Percentiles rank a stretch among this genome's conserved stretches.
These are phyloP conservation scores for Caenorhabditis sp. DNA, from an alignment of 2,888 invertebrate species.

Conservation along the genomic window DNA sequence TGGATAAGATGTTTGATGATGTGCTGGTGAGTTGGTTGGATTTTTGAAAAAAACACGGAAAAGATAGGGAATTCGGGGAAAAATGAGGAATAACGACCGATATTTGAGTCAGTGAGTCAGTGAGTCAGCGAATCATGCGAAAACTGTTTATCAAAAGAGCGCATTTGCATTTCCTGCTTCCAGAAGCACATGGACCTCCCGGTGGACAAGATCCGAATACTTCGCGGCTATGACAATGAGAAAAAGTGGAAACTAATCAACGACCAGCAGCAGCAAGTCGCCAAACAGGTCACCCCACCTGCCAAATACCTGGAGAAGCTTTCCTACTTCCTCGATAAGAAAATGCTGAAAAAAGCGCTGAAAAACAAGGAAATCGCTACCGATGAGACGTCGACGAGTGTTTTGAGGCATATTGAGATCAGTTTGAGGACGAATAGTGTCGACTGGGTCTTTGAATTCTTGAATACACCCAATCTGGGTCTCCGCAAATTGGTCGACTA, in stretches of 20 bases:
- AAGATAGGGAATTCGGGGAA: too few relatives aligned
- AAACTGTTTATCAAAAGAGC: neutral
- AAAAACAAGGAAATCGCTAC: slow-evolving; percentile 81
- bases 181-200: slow-evolving; percentile 92
- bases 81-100: too few relatives aligned
- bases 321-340: slow-evolving; percentile 93
- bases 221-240: slow-evolving; percentile 95
- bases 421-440: slow-evolving; percentile 98
- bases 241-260: slow-evolving; percentile 99
- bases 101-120: too few relatives aligned
- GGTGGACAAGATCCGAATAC: slow-evolving; percentile 97
- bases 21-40: slow-evolving; percentile 71
- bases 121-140: too few relatives aligned
- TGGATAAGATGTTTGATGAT: slow-evolving; percentile 75
- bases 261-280: slow-evolving; percentile 85
- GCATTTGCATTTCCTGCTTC: slow-evolving; percentile 7
- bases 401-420: slow-evolving; percentile 97
- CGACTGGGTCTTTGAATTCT: slow-evolving; percentile 99
- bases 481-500: slow-evolving; percentile 97
- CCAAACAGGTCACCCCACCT: slow-evolving; percentile 85
- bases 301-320: slow-evolving; percentile 96
- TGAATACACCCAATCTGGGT: slow-evolving; percentile 96
- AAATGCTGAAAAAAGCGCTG: slow-evolving; percentile 84
- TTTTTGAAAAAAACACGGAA: slow-evolving; percentile 4
- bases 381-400: slow-evolving; percentile 94